phyloP scores from a whole-genome alignment of 2,797 vertebrate species.

The Sebastes hopkinsi region DNA sequence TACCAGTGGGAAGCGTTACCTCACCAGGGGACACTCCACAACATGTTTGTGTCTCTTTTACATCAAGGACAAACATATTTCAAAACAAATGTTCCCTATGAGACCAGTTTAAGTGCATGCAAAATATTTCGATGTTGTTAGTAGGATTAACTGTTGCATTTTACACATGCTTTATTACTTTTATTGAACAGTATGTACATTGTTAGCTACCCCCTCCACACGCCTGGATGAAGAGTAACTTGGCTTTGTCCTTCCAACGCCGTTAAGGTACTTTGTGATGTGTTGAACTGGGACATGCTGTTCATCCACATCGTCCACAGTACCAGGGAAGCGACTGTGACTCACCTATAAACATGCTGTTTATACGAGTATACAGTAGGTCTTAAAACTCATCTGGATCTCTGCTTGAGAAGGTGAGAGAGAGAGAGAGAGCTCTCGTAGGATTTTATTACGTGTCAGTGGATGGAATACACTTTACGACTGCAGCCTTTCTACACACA shows the following conservation, averaged over 20 bases:
- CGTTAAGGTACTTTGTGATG: constrained; percentile 86
- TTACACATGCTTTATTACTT: neutral
- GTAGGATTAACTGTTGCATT: neutral
- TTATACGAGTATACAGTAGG: neutral
- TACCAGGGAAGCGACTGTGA: constrained; percentile 84
- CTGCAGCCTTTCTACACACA: neutral
- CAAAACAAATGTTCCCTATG: neutral
- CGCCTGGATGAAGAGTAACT: constrained; percentile 90
- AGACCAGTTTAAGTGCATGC: neutral
- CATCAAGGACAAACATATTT: too few relatives aligned
- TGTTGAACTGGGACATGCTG: constrained; percentile 77
- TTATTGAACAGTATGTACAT: neutral
- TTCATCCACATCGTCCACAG: constrained; percentile 85
- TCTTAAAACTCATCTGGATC: constrained; percentile 3
- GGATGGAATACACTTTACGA: neutral
- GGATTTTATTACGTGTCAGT: neutral
- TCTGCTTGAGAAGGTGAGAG: neutral
- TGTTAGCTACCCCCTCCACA: constrained; percentile 85
- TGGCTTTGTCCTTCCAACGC: constrained; percentile 87
- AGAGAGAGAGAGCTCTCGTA: neutral
- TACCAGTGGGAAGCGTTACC: neutral
- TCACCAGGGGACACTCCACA: too few relatives aligned
- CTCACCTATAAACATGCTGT: constrained; percentile 74
- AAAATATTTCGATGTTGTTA: neutral
- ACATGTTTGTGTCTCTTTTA: too few relatives aligned